Base-by-base conservation (phyloP, 2,797 vertebrate species). In the Malurus splendens region DNA sequence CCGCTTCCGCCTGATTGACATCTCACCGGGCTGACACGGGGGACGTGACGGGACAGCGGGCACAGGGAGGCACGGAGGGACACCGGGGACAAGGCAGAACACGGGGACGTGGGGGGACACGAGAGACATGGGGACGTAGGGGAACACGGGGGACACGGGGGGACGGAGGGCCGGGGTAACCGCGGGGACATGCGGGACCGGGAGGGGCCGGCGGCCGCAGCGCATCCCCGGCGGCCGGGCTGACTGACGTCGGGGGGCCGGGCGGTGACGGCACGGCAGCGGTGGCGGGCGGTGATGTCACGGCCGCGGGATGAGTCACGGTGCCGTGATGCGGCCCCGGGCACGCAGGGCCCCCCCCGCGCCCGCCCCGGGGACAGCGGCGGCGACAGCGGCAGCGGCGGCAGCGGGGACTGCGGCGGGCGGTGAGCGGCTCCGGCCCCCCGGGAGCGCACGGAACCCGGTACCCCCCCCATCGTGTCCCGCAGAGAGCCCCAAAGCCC, bases 231-330 rank as follows among this genome's bases (percentile, higher is more conserved):
- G 62, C 27, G 12, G 57, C 32, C 7, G 22, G 22, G 68, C 45
- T 75, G 76, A 90, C 45, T 75, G 76, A 90, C 82, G 82, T 70
- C 19, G 45, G 51, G 14, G 64, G n/a, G 72, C 23, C 65, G 28
- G 14, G 65, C 32, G 65, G 36, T 77, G 65, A 55, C 56, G 56
- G 70, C 56, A 54, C 36, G 67, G 72, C 52, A 20, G 39, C 38
- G 32, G 66, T 64, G 59, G 59, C 41, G 18, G 64, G 48, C 5
- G 68, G 51, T 82, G 80, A 66, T 61, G 70, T 66, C 52, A 42
- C 61, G 57, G 77, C 62, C 32, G 62, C 42, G 70, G 78, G 66
- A 90, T 91, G 90, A 88, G 90, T 88, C 90, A 91, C 80, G 75
- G 70, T 61, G 75, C 75, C 48, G 64, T 64, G 84, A 87, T 90